Conservation (phyloP, 2,113 vertebrate species). For the Ctenomys sociabilis region DNA sequence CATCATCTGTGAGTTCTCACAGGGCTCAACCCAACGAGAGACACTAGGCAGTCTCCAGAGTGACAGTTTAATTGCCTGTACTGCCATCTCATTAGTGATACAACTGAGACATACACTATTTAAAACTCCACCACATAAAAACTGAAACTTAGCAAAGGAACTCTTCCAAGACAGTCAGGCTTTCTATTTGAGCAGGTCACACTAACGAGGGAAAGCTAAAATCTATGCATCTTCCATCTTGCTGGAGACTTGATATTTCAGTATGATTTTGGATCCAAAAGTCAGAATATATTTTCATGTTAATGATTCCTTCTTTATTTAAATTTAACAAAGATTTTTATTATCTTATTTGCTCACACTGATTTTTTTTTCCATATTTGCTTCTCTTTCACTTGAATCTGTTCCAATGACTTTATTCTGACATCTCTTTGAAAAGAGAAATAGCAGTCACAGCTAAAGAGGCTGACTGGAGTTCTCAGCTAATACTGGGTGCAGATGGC, state of each 20-base stretch:
- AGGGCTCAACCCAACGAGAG: neutral
- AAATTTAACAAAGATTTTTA: neutral
- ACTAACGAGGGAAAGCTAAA: neutral
- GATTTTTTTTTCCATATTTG: neutral
- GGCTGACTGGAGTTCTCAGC: neutral
- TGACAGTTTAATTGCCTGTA: neutral
- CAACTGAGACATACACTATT: neutral
- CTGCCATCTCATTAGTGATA: neutral
- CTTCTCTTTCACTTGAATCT: neutral
- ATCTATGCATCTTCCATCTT: neutral
- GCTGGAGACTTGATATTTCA: neutral
- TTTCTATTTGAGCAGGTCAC: constrained; percentile 35
- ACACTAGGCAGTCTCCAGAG: neutral
- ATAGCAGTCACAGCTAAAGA: neutral
- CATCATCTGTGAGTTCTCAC: neutral
- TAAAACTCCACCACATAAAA: constrained; percentile 15
- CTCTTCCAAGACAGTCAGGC: neutral
- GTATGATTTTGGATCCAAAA: neutral
- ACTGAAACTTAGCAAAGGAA: neutral
- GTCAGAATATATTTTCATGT: neutral
- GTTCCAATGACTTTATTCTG: neutral
- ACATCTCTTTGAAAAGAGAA: neutral
- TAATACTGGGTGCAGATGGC: neutral
- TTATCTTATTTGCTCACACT: neutral
- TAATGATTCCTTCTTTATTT: neutral